A percentile compares a stretch with the other conserved stretches of the same genome.
Conservation (phyloP, 2,888 invertebrate species). For the Drosophila sordidapex region DNA sequence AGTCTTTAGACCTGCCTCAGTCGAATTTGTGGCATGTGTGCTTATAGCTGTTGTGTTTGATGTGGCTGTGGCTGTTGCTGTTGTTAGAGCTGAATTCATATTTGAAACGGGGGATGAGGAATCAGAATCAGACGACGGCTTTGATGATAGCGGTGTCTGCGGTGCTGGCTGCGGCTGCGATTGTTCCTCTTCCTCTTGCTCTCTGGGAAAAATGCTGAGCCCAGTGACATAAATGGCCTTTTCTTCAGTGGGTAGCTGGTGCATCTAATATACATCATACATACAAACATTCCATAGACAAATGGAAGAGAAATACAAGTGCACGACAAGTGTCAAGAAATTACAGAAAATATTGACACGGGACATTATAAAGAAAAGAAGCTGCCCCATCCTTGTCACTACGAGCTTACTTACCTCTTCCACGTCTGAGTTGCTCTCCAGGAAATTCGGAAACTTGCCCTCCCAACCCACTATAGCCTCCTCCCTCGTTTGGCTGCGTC, state of each 20-base stretch:
- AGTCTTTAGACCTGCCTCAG: conserved; percentile 19
- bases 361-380: background rate
- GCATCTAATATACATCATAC: conserved; percentile 30
- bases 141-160: conserved; percentile 7
- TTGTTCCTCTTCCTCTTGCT: conserved; percentile 22
- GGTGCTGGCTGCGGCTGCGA: background rate
- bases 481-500: conserved; percentile 18
- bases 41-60: conserved; percentile 9
- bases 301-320: background rate
- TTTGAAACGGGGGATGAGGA: conserved; percentile 5
- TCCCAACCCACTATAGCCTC: conserved; percentile 40
- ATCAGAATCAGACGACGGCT: background rate
- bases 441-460: conserved; percentile 42
- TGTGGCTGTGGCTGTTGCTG: conserved; percentile 4
- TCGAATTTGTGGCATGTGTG: conserved; percentile 19
- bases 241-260: conserved; percentile 48
- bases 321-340: background rate
- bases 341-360: background rate
- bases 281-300: conserved; percentile 25
- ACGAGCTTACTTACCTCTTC: conserved; percentile 45
- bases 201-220: conserved; percentile 58
- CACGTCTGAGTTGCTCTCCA: conserved; percentile 47
- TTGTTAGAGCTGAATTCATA: background rate
- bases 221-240: conserved; percentile 47
- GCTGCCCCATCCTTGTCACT: background rate